phyloP scores from a whole-genome alignment of 2,888 invertebrate genomes.

The Thymelicus acteon region DNA sequence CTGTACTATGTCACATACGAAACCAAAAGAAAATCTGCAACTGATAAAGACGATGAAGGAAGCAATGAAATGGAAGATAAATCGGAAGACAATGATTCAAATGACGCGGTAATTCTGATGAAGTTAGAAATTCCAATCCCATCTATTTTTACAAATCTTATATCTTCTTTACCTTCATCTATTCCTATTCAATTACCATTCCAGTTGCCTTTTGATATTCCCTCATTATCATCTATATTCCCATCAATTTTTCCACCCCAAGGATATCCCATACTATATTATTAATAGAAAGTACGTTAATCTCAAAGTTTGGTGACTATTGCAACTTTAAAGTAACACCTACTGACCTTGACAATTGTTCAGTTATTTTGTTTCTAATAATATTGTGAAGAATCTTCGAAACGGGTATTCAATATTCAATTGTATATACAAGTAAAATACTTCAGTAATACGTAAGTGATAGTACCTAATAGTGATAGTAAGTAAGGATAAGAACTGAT shows the following conservation, averaged over 20 bases:
- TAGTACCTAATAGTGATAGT: too few species aligned
- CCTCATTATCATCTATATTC: constrained; percentile 1
- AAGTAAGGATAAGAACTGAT: too few species aligned
- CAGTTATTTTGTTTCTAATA: too few species aligned
- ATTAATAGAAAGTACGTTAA: neutral
- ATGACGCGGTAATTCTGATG: neutral
- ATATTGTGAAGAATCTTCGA: too few species aligned
- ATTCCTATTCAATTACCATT: constrained; percentile 5
- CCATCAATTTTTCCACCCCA: neutral
- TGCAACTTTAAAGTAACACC: too few species aligned
- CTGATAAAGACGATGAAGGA: constrained; percentile 16
- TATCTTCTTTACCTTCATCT: constrained; percentile 1
- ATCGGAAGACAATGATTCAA: neutral
- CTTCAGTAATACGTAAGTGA: too few species aligned
- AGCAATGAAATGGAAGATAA: constrained; percentile 6
- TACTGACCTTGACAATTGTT: too few species aligned
- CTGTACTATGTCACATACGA: constrained; percentile 10
- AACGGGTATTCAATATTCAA: too few species aligned
- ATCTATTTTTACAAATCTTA: constrained; percentile 3
- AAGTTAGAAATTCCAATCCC: constrained; percentile 17
- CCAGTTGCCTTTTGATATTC: neutral
- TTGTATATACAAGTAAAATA: too few species aligned
- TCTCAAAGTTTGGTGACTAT: too few species aligned
- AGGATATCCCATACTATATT: neutral
- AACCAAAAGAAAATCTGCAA: neutral